Conservation (phyloP, 92 coral and sea anemone species). For the Phenganax marumi region DNA sequence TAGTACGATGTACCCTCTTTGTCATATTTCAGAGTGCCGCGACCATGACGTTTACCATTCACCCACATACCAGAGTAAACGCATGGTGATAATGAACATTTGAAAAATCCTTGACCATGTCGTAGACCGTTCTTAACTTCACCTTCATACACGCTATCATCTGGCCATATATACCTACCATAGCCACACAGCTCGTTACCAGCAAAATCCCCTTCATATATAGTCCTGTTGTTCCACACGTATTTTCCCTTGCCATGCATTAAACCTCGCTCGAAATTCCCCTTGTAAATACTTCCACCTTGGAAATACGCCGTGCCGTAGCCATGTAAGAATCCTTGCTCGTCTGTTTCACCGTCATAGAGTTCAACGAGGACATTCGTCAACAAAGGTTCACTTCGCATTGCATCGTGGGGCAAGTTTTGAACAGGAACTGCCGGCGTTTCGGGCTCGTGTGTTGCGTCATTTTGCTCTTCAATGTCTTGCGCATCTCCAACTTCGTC, state of each 20-base stretch:
- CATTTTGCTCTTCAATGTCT: slow-evolving; percentile 36
- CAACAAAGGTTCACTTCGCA: slow-evolving; percentile 87
- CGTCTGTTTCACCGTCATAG: slow-evolving; percentile 92
- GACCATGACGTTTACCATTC: slow-evolving; percentile 82
- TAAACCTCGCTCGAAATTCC: slow-evolving; percentile 72
- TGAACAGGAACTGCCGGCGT: not conserved
- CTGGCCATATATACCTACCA: slow-evolving; percentile 88
- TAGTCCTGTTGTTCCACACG: slow-evolving; percentile 77
- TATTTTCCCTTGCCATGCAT: slow-evolving; percentile 92
- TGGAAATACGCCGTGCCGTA: slow-evolving; percentile 85
- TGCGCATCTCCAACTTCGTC: slow-evolving; percentile 45
- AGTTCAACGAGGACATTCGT: slow-evolving; percentile 75
- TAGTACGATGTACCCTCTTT: slow-evolving; percentile 83
- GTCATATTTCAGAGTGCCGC: slow-evolving; percentile 78
- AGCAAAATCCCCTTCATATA: slow-evolving; percentile 87
- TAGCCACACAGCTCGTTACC: slow-evolving; percentile 73
- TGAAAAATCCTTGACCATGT: slow-evolving; percentile 82
- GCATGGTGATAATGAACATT: slow-evolving; percentile 72
- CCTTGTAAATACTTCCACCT: slow-evolving; percentile 84
- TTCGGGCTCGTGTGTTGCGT: slow-evolving; percentile 44
- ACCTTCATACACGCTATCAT: slow-evolving; percentile 87
- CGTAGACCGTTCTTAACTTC: slow-evolving; percentile 79
- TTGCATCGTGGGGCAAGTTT: slow-evolving; percentile 74
- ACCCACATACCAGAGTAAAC: slow-evolving; percentile 88
- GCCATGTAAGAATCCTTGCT: slow-evolving; percentile 88